A percentile compares a stretch with the other conserved stretches of the same genome.
These are phyloP conservation scores for Eleutherodactylus coqui DNA, from an alignment of 2,797 vertebrate species.

Conservation along the genomic window DNA sequence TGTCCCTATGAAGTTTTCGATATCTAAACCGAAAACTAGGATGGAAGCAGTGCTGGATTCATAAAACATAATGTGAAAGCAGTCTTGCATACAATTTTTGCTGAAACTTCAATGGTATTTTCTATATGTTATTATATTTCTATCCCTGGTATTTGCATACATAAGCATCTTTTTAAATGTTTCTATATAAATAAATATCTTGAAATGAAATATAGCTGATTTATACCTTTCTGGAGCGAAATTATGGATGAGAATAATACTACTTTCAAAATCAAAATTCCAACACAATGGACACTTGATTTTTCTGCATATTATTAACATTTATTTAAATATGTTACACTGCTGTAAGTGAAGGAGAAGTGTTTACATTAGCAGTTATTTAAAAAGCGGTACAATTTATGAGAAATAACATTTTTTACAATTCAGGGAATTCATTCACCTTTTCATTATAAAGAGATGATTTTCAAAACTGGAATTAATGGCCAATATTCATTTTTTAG, in stretches of 20 bases:
- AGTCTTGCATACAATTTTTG: neutral
- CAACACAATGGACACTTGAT: constrained; percentile 44
- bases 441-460: constrained; percentile 40
- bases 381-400: constrained; percentile 34
- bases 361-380: constrained; percentile 46
- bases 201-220: constrained; percentile 39
- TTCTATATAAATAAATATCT: constrained; percentile 41
- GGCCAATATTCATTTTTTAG: constrained; percentile 6
- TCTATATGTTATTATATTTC: constrained; percentile 56
- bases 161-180: constrained; percentile 57
- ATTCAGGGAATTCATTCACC: constrained; percentile 47
- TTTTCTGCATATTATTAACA: constrained; percentile 48
- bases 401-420: constrained; percentile 31
- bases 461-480: constrained; percentile 36
- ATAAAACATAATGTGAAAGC: no score
- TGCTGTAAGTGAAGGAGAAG: constrained; percentile 37
- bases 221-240: constrained; percentile 30
- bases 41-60: no score
- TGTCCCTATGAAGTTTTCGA: no score
- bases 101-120: neutral
- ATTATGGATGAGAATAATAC: constrained; percentile 33
- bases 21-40: no score
- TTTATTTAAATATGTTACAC: constrained; percentile 50
- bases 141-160: constrained; percentile 8
- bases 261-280: constrained; percentile 41